Conservation (phyloP, 2,888 invertebrate species). For the Drosophila siamana region DNA sequence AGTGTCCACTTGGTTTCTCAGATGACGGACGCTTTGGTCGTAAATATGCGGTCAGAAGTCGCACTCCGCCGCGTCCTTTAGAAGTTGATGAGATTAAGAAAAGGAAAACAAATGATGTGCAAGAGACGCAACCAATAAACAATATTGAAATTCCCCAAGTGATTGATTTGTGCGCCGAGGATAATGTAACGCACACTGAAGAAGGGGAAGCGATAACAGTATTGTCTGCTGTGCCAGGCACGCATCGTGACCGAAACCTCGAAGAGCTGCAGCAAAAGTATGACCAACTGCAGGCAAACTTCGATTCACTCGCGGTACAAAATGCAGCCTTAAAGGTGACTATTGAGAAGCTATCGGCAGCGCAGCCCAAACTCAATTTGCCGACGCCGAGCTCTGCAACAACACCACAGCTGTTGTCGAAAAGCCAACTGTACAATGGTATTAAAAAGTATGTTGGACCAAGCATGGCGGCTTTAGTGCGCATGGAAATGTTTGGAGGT, state of each 20-base stretch:
- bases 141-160: background rate
- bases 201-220: background rate
- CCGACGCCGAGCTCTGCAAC: background rate
- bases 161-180: background rate
- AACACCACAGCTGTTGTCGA: slow-evolving; percentile 51
- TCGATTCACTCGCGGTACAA: slow-evolving; percentile 30
- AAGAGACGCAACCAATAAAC: background rate
- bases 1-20: slow-evolving; percentile 63
- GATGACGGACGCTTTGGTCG: slow-evolving; percentile 28
- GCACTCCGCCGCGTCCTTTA: slow-evolving; percentile 29
- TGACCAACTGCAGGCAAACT: slow-evolving; percentile 31
- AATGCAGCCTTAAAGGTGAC: slow-evolving; percentile 29
- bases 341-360: slow-evolving; percentile 31
- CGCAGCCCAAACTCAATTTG: slow-evolving; percentile 11
- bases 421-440: slow-evolving; percentile 83
- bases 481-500: slow-evolving; percentile 85
- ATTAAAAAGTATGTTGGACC: slow-evolving; percentile 84
- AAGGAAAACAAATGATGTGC: background rate
- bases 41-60: slow-evolving; percentile 24
- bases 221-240: background rate
- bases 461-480: slow-evolving; percentile 83
- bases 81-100: slow-evolving; percentile 16
- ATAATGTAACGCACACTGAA: background rate
- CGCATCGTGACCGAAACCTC: background rate
- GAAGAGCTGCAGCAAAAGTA: slow-evolving; percentile 31